These are phyloP conservation scores for Centropus unirufus DNA, from an alignment of 2,113 vertebrate species.

Conservation along the genomic window DNA sequence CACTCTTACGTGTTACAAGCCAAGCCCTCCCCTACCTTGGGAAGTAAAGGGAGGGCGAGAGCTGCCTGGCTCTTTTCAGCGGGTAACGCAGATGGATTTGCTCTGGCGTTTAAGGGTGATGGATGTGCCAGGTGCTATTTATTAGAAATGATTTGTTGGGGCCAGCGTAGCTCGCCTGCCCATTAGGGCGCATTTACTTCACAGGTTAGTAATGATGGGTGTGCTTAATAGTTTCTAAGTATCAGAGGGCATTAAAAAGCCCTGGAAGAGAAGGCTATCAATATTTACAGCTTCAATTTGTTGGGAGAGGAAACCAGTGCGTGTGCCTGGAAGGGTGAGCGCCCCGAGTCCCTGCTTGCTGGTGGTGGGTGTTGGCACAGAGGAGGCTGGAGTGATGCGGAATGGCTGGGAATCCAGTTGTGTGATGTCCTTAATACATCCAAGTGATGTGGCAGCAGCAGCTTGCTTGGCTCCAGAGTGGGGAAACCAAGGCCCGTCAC, in stretches of 20 bases:
- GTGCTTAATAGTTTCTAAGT: slow-evolving; percentile 66
- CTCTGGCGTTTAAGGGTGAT: slow-evolving; percentile 27
- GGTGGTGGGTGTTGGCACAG: accelerated
- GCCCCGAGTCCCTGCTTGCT: accelerated
- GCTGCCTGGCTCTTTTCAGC: slow-evolving; percentile 49
- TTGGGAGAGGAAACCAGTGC: not conserved
- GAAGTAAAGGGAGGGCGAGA: not conserved
- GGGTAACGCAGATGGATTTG: slow-evolving; percentile 46
- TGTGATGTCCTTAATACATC: accelerated
- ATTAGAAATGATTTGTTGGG: slow-evolving; percentile 62
- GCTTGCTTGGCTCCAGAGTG: accelerated
- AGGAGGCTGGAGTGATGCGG: not conserved
- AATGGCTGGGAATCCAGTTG: accelerated
- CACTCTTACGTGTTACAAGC: not conserved
- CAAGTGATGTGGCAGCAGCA: not conserved
- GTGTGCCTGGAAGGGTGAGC: not conserved
- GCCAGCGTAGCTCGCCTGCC: slow-evolving; percentile 32
- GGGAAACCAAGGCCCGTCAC: not conserved
- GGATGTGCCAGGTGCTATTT: slow-evolving; percentile 62
- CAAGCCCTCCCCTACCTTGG: slow-evolving; percentile 25
- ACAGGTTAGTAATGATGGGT: slow-evolving; percentile 66
- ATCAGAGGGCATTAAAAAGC: slow-evolving; percentile 48
- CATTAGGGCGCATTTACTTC: slow-evolving; percentile 68
- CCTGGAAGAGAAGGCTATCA: slow-evolving; percentile 5
- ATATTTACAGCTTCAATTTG: slow-evolving; percentile 55